These are phyloP conservation scores for Neodiprion fabricii DNA, from an alignment of 1,140 invertebrate species.

Conservation along the genomic window DNA sequence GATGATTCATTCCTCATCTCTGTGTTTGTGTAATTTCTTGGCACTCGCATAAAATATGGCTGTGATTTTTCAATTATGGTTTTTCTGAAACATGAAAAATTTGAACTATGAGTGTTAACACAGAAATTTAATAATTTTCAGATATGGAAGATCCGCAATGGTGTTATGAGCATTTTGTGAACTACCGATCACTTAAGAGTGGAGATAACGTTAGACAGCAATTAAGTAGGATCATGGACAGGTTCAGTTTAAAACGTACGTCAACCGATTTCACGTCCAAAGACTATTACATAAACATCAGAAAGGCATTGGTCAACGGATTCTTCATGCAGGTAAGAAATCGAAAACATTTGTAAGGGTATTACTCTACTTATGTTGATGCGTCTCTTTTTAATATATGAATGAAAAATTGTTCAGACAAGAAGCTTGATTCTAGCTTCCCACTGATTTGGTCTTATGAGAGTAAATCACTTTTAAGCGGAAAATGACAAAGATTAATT, in stretches of 20 bases:
- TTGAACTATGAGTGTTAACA: background rate
- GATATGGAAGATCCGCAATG: constrained; percentile 92
- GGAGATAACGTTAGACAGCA: constrained; percentile 87
- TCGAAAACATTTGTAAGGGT: background rate
- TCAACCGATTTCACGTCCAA: constrained; percentile 99
- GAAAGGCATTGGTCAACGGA: constrained; percentile 96
- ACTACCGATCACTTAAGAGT: constrained; percentile 96
- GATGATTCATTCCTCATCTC: no score
- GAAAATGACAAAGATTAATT: background rate
- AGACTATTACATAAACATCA: constrained; percentile 99
- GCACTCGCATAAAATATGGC: no score
- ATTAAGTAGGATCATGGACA: constrained; percentile 86
- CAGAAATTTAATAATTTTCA: constrained; percentile 33
- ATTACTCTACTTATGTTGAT: constrained; percentile 7
- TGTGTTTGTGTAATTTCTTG: no score
- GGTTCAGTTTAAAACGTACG: constrained; percentile 91
- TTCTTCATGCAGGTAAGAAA: constrained; percentile 97
- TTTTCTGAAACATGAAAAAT: constrained; percentile 16
- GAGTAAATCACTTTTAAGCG: background rate
- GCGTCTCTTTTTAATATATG: constrained; percentile 25
- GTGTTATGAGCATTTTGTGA: constrained; percentile 99
- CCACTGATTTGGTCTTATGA: constrained; percentile 8
- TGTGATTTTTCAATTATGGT: constrained; percentile 12
- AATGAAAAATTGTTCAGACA: background rate
- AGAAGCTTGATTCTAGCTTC: background rate